Evolutionary conservation across 2,113 vertebrate species (phyloP).

Genomic region (Hylia prasina): DNA sequence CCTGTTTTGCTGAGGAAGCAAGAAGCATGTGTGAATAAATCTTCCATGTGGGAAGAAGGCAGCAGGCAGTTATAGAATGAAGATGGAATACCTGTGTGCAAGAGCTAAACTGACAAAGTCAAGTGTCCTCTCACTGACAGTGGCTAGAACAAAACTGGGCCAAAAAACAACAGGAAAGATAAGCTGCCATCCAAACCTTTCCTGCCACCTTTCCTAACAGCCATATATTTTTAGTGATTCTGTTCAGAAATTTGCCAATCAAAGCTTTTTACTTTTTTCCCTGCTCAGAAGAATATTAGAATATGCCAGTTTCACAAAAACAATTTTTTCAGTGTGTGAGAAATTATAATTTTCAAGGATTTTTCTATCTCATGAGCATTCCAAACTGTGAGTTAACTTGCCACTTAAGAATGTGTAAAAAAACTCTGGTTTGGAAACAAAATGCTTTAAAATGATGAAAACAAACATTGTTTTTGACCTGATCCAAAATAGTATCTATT

Average conservation of each 20-base stretch:
- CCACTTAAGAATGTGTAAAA: neutral
- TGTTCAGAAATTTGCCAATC: neutral
- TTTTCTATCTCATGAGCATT: neutral
- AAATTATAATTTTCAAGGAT: neutral
- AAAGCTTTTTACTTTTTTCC: neutral
- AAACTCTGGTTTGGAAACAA: neutral
- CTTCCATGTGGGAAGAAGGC: neutral
- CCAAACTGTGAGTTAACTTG: conserved; percentile 8
- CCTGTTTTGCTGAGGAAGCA: neutral
- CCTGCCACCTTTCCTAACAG: neutral
- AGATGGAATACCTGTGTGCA: neutral
- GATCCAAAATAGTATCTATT: neutral
- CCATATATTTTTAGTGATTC: neutral
- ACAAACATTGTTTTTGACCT: neutral
- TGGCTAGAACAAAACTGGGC: neutral
- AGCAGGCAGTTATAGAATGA: neutral
- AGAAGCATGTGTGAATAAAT: neutral
- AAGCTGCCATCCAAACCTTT: neutral
- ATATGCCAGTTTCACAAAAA: neutral
- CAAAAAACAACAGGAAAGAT: neutral
- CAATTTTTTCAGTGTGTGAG: neutral
- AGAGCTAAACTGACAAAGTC: neutral
- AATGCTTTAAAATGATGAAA: neutral
- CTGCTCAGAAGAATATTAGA: neutral
- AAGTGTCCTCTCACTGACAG: neutral